Evolutionary conservation across 2,888 invertebrate genomes (phyloP).

Genomic region (Cremastinae sp.): DNA sequence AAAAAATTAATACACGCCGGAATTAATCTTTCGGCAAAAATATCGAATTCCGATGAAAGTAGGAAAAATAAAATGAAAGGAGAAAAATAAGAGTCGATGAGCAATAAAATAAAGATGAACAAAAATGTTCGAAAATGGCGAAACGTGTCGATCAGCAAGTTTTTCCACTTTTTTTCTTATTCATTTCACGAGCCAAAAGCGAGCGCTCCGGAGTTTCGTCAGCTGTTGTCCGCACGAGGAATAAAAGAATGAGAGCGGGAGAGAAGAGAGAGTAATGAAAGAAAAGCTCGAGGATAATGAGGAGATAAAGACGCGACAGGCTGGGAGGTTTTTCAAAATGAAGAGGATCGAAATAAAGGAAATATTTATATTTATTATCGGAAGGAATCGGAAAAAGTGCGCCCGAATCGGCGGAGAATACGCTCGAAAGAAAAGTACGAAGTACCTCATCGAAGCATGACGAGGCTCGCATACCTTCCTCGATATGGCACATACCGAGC

Average conservation of each 20-base stretch:
- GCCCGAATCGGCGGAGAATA: neutral
- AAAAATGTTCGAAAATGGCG: conserved; percentile 1
- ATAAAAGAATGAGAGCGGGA: conserved; percentile 32
- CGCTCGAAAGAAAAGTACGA: conserved; percentile 48
- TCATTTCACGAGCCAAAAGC: conserved; percentile 38
- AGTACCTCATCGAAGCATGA: conserved; percentile 69
- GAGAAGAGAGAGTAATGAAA: conserved; percentile 14
- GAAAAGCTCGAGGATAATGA: neutral
- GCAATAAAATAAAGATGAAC: conserved; percentile 26
- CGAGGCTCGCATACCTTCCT: conserved; percentile 72
- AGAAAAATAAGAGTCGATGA: conserved; percentile 12
- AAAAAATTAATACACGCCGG: conserved; percentile 17
- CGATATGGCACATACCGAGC: conserved; percentile 67
- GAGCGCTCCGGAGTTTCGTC: conserved; percentile 46
- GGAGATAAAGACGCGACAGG: too few relatives aligned
- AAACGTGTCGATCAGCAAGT: conserved; percentile 55
- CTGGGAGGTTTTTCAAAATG: too few relatives aligned
- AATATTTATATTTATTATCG: too few relatives aligned
- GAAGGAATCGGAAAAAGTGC: too few relatives aligned
- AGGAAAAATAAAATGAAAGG: neutral
- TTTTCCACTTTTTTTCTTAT: conserved; percentile 10
- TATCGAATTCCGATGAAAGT: conserved; percentile 1
- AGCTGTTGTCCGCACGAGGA: conserved; percentile 39
- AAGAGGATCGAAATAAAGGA: too few relatives aligned
- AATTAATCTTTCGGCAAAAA: neutral